These are phyloP conservation scores for Bujurquina vittata DNA, from an alignment of 2,113 vertebrate genomes.

Conservation along the genomic window DNA sequence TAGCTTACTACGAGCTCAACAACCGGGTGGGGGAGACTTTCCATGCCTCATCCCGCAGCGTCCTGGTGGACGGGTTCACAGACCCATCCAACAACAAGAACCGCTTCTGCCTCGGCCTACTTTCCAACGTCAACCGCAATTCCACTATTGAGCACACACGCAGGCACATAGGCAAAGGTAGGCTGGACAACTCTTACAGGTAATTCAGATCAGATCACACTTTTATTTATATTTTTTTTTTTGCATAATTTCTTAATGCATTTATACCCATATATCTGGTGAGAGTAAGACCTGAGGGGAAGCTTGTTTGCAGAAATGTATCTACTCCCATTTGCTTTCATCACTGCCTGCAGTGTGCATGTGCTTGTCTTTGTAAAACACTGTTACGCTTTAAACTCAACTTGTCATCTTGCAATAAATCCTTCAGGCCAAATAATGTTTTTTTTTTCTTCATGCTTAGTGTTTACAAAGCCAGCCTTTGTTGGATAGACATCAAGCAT, in stretches of 20 bases:
- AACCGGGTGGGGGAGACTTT: conserved; percentile 96
- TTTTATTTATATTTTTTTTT: no score
- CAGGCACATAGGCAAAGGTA: conserved; percentile 98
- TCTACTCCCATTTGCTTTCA: neutral
- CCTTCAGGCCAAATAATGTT: conserved; percentile 14
- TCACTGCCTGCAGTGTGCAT: neutral
- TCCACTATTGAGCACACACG: conserved; percentile 98
- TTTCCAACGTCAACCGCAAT: conserved; percentile 98
- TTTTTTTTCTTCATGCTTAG: conserved; percentile 4
- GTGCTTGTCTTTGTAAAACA: neutral
- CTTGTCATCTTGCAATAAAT: neutral
- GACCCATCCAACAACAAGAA: conserved; percentile 98
- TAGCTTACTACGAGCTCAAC: conserved; percentile 98
- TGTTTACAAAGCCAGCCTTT: conserved; percentile 4
- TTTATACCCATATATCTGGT: neutral
- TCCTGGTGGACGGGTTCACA: conserved; percentile 97
- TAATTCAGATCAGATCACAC: neutral
- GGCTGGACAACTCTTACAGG: conserved; percentile 7
- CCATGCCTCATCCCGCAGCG: conserved; percentile 92
- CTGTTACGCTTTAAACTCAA: neutral
- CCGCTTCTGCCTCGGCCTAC: conserved; percentile 95
- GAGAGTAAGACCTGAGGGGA: neutral
- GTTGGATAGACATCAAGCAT: conserved; percentile 30
- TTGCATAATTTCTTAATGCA: neutral
- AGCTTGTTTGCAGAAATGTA: neutral